These are phyloP conservation scores for Epinotia ramella DNA, from an alignment of 2,888 invertebrate species.

Conservation along the genomic window DNA sequence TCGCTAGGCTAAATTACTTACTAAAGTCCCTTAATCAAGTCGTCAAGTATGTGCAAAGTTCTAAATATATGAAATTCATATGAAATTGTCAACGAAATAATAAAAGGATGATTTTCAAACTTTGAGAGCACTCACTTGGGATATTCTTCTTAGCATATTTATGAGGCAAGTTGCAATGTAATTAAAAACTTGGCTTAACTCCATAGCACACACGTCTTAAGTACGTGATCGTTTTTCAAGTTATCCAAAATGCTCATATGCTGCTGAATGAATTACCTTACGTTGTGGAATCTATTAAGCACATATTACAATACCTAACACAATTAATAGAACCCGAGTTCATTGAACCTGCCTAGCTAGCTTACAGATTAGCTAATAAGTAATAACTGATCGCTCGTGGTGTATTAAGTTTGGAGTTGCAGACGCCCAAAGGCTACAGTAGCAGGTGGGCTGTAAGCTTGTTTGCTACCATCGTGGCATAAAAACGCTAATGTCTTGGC, in stretches of 20 bases:
- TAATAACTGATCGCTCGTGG: background rate
- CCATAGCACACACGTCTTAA: slow-evolving; percentile 41
- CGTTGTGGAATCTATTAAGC: background rate
- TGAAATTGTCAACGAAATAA: slow-evolving; percentile 29
- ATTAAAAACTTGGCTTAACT: slow-evolving; percentile 49
- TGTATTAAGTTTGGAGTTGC: too few species aligned
- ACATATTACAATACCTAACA: background rate
- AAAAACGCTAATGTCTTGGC: too few species aligned
- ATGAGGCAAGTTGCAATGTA: slow-evolving; percentile 48
- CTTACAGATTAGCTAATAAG: background rate
- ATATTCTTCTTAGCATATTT: slow-evolving; percentile 46
- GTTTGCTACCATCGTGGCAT: too few species aligned
- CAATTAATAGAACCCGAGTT: background rate
- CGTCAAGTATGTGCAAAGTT: slow-evolving; percentile 11
- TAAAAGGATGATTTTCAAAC: slow-evolving; percentile 41
- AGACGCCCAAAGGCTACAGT: too few species aligned
- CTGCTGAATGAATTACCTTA: slow-evolving; percentile 23
- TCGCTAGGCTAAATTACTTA: background rate
- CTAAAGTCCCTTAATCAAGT: slow-evolving; percentile 1
- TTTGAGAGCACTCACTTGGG: slow-evolving; percentile 29
- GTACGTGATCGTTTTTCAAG: slow-evolving; percentile 46
- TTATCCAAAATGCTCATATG: slow-evolving; percentile 29
- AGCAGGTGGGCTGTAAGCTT: too few species aligned
- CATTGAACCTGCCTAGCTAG: background rate
- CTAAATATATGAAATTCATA: slow-evolving; percentile 16